Base-by-base conservation (phyloP, 2,797 vertebrate genomes). In the Danio jaintianensis region DNA sequence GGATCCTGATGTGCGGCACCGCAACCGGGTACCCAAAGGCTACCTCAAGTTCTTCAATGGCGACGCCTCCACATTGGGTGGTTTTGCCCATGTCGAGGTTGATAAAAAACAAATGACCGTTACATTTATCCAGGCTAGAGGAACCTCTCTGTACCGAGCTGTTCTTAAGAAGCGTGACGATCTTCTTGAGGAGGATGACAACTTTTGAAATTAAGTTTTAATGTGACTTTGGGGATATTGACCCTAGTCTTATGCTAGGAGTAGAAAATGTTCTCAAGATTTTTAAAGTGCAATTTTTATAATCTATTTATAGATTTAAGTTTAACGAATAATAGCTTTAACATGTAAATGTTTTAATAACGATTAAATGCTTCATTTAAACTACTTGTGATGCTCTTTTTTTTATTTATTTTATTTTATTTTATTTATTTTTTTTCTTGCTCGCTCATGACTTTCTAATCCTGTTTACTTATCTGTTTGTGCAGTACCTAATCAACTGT, bases 21-120 rank as follows among this genome's bases (percentile, higher is more conserved):
- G 86, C 36, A 89, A 90, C 11, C 81, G 88, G 0, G 94, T 97
- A 48, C 97, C 97, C 22, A 88, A 79, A 0, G 94, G 92, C 0
- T 89, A 95, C 18, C 87, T 98, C 6, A 96, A 95, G 67, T 99
- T 98, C 91, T 97, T 96, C 88, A 95, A 92, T 0, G 96, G 96
- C 1, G 82, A 91, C 0, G 83, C 90, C 0, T 85, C 92, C 0
- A 96, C 95, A 0, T 89, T 95, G 22, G 97, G 97, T 0, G 96
- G 96, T 63, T 99, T 98, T 6, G 91, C 92, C 38, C 95, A 98
- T 0, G 85, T 94, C 12, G 95, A 97, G 79, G 90, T 97, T 43
- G 90, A 90, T 0, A 83, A 95, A 82, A 84, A 89, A 64, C 89
- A 92, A 6, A 91, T 96, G 93, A 89, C 75, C 0, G 0, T 98